Base-by-base conservation (phyloP, 2,888 invertebrate genomes). In the Timandra comae region DNA sequence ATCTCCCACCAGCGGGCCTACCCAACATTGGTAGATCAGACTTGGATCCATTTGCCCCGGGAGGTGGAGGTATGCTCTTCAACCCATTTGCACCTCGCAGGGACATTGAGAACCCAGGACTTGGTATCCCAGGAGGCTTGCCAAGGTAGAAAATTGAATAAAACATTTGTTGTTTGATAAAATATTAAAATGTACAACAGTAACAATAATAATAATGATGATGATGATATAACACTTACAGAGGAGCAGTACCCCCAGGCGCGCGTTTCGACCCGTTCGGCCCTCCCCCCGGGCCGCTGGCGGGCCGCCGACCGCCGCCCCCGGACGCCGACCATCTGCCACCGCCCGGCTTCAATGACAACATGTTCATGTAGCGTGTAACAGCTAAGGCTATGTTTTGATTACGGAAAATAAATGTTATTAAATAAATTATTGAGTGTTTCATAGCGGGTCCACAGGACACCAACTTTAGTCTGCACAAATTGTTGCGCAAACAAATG, bases 211-310 rank as follows among this genome's bases (percentile, higher is more conserved):
- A 2, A 1, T 2, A 20, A 2, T 20, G 6, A 3, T 20, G 2
- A 2, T 20, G 7, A 20, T 2, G 20, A 7, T 6, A 26, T 12
- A 2, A 33, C n/a, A 11, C 2, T 67, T 67, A 24, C 68, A 91
- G 91, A 52, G 82, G 84, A 3, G 66, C 81, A 7, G 81, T 86
- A 7, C 94, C 93, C 1, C 94, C 94, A 0, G 93, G 94, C 7
- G 93, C 95, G 2, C 88, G 95, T 34, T 96, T 94, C 69, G 95
- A 96, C 79, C 96, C 95, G 0, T 92, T 94, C 64, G 80, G 68
- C 0, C 91, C 92, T 0, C 94, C 95, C 0, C 88, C 88, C 7
- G 86, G 75, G 4, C 82, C 79, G 4, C 57, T 81, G 41, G 78
- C 77, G 1, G 70, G 71, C 37, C 68, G 77, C 7, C 52, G 86